Conservation (phyloP, 2,797 vertebrate species). For the Hydrophis major region DNA sequence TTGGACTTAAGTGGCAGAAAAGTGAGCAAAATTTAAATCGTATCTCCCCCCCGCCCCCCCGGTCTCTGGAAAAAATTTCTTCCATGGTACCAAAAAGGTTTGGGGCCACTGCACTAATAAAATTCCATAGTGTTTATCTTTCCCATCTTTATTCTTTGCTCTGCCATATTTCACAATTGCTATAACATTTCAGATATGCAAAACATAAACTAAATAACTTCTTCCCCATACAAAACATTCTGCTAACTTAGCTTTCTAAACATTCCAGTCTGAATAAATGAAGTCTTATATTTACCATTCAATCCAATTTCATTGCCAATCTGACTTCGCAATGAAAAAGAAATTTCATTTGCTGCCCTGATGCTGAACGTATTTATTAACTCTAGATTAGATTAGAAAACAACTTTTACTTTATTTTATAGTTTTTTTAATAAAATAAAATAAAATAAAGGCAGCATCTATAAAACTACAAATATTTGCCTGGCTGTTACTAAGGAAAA, state of each 20-base stretch:
- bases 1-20: not conserved
- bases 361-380: not conserved
- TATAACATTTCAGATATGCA: not conserved
- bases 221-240: not conserved
- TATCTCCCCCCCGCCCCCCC: fast-evolving
- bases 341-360: not conserved
- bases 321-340: not conserved
- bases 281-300: not conserved
- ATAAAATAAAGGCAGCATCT: not conserved
- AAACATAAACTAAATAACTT: not conserved
- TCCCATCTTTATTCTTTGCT: not conserved
- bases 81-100: not conserved
- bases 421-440: not conserved
- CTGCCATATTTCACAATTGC: not conserved
- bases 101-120: not conserved
- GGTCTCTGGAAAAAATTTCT: not conserved
- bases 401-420: not conserved
- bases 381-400: not conserved
- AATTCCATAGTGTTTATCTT: not conserved
- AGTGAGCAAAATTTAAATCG: not conserved
- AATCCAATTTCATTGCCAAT: not conserved
- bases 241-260: not conserved
- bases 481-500: not conserved
- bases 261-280: not conserved
- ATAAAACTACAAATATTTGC: not conserved